Evolutionary conservation across 2,888 invertebrate species (phyloP).

Genomic region (Odontomyia ornata): DNA sequence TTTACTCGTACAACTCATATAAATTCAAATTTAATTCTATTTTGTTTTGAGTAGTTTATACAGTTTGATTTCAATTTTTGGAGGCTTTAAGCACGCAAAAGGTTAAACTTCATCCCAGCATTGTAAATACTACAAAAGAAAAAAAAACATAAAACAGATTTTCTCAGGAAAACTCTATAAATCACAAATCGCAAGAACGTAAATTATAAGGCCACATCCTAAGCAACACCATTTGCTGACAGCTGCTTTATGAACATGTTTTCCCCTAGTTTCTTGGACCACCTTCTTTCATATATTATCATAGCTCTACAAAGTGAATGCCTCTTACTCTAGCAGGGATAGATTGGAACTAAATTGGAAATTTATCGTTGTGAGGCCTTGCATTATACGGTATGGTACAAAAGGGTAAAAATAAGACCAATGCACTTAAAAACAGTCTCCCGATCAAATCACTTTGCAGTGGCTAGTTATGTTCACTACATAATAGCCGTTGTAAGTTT

Average conservation of each 20-base stretch:
- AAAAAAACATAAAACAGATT: too few relatives aligned
- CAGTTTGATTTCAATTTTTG: too few relatives aligned
- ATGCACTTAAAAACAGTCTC: constrained; percentile 9
- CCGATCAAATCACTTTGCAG: neutral
- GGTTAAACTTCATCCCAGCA: too few relatives aligned
- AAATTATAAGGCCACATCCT: constrained; percentile 13
- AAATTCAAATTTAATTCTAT: too few relatives aligned
- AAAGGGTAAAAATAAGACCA: constrained; percentile 8
- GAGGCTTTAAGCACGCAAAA: too few relatives aligned
- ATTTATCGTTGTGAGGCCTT: constrained; percentile 9
- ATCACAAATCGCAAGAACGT: constrained; percentile 39
- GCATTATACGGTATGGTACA: neutral
- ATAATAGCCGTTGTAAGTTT: neutral
- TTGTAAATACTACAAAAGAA: too few relatives aligned
- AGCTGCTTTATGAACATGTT: constrained; percentile 40
- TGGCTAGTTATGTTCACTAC: neutral
- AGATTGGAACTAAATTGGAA: constrained; percentile 20
- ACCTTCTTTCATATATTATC: neutral
- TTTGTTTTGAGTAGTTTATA: too few relatives aligned
- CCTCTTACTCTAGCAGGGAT: neutral
- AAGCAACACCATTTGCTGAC: constrained; percentile 36
- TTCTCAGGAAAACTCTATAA: too few relatives aligned
- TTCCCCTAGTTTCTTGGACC: neutral
- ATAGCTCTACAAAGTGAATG: neutral
- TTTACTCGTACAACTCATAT: too few relatives aligned